These are phyloP conservation scores for Halesus radiatus DNA, from an alignment of 1,140 invertebrate species.

Conservation along the genomic window DNA sequence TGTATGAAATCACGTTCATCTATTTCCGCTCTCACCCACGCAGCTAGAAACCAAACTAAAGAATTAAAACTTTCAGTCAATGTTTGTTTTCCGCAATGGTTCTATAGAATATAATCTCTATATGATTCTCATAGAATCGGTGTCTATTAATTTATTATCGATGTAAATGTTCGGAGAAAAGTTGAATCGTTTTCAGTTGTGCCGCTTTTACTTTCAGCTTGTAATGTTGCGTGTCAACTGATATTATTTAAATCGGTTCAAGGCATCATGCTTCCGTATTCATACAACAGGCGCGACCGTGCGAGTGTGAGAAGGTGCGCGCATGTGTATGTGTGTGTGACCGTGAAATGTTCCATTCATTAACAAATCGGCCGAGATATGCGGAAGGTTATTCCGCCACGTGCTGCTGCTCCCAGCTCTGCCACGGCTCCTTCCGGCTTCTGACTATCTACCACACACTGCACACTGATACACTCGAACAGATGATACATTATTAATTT, in stretches of 20 bases:
- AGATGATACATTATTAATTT: too few species aligned
- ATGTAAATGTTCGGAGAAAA: not conserved
- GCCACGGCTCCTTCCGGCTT: not conserved
- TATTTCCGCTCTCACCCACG: not conserved
- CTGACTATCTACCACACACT: not conserved
- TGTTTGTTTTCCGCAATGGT: too few species aligned
- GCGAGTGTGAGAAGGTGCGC: not conserved
- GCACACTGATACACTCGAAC: not conserved
- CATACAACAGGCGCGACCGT: not conserved
- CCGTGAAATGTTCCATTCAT: conserved; percentile 43
- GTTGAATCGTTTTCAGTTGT: conserved; percentile 3
- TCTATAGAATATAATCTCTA: too few species aligned
- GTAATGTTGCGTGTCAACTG: conserved; percentile 31
- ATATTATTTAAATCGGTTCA: conserved; percentile 39
- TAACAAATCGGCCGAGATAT: conserved; percentile 42
- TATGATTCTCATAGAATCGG: not conserved
- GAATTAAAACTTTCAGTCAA: not conserved
- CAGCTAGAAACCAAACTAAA: not conserved
- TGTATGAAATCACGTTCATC: not conserved
- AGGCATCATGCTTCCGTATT: conserved; percentile 32
- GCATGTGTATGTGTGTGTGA: conserved; percentile 4
- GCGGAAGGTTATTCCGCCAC: conserved; percentile 32
- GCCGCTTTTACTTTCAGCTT: conserved; percentile 29
- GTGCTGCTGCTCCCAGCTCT: not conserved
- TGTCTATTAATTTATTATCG: not conserved